phyloP scores from a whole-genome alignment of 2,888 invertebrate genomes.

The Uloborus plumipes region DNA sequence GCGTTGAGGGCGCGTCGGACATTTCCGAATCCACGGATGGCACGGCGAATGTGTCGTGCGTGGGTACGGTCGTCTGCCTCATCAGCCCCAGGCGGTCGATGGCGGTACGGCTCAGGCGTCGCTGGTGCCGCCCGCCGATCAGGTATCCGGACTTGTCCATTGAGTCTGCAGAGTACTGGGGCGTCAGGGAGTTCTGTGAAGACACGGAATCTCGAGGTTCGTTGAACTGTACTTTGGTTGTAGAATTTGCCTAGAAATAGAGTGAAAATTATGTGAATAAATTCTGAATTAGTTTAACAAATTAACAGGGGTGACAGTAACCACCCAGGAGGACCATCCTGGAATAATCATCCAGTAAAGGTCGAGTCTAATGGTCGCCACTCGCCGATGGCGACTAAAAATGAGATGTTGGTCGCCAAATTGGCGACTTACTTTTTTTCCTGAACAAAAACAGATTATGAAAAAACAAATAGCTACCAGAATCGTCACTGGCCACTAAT shows the following conservation, averaged over 20 bases:
- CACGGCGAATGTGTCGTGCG: constrained; percentile 38
- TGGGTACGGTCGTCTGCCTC: constrained; percentile 59
- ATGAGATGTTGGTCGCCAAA: too few species aligned
- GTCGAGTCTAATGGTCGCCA: too few species aligned
- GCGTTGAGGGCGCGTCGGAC: constrained; percentile 7
- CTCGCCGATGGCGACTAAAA: too few species aligned
- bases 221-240: constrained; percentile 58
- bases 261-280: not conserved
- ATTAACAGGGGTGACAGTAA: not conserved
- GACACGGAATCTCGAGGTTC: constrained; percentile 39
- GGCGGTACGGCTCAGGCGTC: constrained; percentile 46
- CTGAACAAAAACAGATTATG: too few species aligned
- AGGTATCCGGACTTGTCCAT: constrained; percentile 18
- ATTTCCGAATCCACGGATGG: constrained; percentile 34
- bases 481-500: too few species aligned
- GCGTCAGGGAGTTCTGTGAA: constrained; percentile 41
- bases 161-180: constrained; percentile 34
- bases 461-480: too few species aligned
- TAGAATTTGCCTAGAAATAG: constrained; percentile 21
- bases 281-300: not conserved
- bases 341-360: too few species aligned
- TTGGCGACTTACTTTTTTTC: too few species aligned
- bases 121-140: constrained; percentile 51
- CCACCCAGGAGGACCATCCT: too few species aligned
- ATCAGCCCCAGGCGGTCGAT: constrained; percentile 51